Evolutionary conservation across 2,113 vertebrate species (phyloP).

Genomic region (Sebastes fasciatus): DNA sequence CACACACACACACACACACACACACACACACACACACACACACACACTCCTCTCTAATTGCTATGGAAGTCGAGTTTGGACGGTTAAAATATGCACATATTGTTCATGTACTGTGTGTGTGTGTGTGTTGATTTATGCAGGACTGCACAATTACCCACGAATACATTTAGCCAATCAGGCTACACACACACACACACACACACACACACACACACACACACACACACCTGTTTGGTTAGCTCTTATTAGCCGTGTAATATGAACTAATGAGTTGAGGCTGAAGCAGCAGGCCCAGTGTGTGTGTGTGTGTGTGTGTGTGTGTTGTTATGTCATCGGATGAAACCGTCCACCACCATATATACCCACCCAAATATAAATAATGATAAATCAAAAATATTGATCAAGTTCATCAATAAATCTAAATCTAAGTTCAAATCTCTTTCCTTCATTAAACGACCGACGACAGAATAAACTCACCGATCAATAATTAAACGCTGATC

Average conservation of each 20-base stretch:
- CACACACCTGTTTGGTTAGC: slow-evolving; percentile 64
- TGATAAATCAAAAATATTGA: neutral
- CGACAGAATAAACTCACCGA: neutral
- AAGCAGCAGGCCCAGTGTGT: slow-evolving; percentile 9
- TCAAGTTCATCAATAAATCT: neutral
- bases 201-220: slow-evolving; percentile 47
- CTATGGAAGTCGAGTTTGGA: slow-evolving; percentile 23
- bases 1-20: slow-evolving; percentile 13
- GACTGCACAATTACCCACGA: slow-evolving; percentile 66
- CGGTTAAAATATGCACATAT: slow-evolving; percentile 69
- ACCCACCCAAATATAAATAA: too few relatives aligned
- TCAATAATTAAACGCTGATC: neutral
- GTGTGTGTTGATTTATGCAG: slow-evolving; percentile 67
- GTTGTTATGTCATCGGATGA: too few relatives aligned
- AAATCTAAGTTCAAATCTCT: neutral
- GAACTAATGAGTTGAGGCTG: slow-evolving; percentile 73
- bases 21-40: slow-evolving; percentile 24
- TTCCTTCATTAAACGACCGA: neutral
- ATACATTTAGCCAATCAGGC: slow-evolving; percentile 64
- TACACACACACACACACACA: slow-evolving; percentile 37
- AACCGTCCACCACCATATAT: too few relatives aligned
- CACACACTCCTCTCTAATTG: slow-evolving; percentile 45
- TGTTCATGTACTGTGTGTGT: slow-evolving; percentile 39
- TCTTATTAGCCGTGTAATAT: slow-evolving; percentile 77
- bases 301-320: neutral